Evolutionary conservation across 2,888 invertebrate species (phyloP), one percentile per base, ranked within the genome.

Genomic region (Phlogophora meticulosa): DNA sequence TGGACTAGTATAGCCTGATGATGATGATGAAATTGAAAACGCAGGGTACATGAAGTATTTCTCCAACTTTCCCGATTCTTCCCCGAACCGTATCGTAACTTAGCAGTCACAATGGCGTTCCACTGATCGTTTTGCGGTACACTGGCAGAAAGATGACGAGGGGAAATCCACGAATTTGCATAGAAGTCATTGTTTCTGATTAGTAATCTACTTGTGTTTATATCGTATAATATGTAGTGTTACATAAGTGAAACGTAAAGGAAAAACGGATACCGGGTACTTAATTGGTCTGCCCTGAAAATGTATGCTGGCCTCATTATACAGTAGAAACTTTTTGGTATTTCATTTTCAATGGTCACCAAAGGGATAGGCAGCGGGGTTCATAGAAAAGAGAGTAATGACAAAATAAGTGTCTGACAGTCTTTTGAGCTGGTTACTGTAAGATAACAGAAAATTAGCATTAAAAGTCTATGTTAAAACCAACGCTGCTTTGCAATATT

Each of bases 101-200:
- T 68, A 32, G 70, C 51, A 68, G 43, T 68, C 70, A 17, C 13
- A 32, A 1, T n/a, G 13, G 48, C 49, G 22, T 15, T 22, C 22
- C 49, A 20, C 11, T 7, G 17, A 10, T 22, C 40, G 22, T 22
- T 36, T n/a, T 56, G 36, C 24, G 49, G 32, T 17, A 17, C 17
- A 49, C 7, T 11, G 7, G 10, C 28, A 68, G 15, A 51, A 49
- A 38, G 20, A 55, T 68, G 66, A 42, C 46, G 24, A 43, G 40
- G 67, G 67, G 38, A 68, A 59, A 68, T 58, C 70, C 70, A 24
- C 22, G 22, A 10, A 70, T 70, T 70, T 51, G 49, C 70, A 68
- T 70, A 59, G 17, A 22, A 49, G 4, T 20, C 43, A 70, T 70
- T 70, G 70, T 68, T 22, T 34, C 32, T 24, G 11, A 38, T 65